Percentiles rank a stretch among this genome's conserved stretches.
Conservation (phyloP, 2,113 vertebrate genomes). For the Pholis gunnellus region DNA sequence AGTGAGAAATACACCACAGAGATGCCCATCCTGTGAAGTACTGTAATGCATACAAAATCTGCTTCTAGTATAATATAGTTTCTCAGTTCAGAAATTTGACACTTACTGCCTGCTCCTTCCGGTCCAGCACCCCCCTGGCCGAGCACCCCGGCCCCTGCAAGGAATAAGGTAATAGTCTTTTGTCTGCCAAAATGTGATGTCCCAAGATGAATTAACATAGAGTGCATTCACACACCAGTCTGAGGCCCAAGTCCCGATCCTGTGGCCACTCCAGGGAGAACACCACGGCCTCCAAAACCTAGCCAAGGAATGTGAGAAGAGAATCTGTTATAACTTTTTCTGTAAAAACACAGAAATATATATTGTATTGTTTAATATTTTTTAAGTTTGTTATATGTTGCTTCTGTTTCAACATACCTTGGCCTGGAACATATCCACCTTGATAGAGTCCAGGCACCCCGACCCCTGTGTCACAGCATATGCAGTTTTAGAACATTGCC, state of each 20-base stretch:
- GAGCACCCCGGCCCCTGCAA: conserved; percentile 65
- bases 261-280: conserved; percentile 80
- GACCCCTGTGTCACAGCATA: conserved; percentile 64
- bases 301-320: background rate
- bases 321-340: background rate
- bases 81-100: conserved; percentile 9
- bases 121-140: conserved; percentile 73
- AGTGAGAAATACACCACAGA: conserved; percentile 28
- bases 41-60: background rate
- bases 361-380: background rate
- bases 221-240: conserved; percentile 57
- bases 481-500: background rate
- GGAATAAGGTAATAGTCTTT: background rate
- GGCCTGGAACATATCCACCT: conserved; percentile 76
- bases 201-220: background rate
- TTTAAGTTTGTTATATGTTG: background rate
- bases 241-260: conserved; percentile 77
- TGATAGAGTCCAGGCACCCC: conserved; percentile 80
- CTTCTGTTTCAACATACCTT: conserved; percentile 56
- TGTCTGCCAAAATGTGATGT: background rate
- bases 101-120: conserved; percentile 69
- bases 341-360: background rate
- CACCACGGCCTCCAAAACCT: conserved; percentile 80
- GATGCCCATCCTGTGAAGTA: background rate
- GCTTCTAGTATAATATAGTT: background rate